Evolutionary conservation across 2,797 vertebrate species (phyloP), one percentile per base, ranked within the genome.

Genomic region (Salmo trutta): DNA sequence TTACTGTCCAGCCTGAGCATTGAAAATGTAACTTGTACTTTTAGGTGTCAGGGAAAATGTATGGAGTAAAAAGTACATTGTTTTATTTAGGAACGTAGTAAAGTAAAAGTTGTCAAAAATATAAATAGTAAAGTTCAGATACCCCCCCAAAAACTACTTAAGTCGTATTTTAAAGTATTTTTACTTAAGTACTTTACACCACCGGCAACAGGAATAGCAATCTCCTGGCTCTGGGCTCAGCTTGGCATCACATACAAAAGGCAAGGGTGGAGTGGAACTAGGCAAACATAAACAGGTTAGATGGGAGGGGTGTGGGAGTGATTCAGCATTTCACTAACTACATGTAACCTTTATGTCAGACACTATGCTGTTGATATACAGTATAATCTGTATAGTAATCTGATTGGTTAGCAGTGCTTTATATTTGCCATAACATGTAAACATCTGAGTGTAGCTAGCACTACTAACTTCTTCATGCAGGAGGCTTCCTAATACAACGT

Each of bases 401-500:
- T 79, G 76, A 82, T 77, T 88, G 82, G 83, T 91, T 86, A 92
- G 90, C 91, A 91, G 93, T 93, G 91, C 92, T 91, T 92, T 89
- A 86, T 87, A 91, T 91, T 90, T 91, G 91, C 91, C 90, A 90
- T 90, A 81, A 54, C 76, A 95, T n/a, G n/a, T n/a, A n/a, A n/a
- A n/a, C n/a, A 95, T 95, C 84, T 87, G 81, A 84, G 53, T 19
- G n/a, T 62, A 62, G 83, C 83, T 89, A 90, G 84, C 74, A 90
- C 87, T 90, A 88, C 87, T 86, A 86, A 93, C 89, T 93, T 93
- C 94, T 92, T 94, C 87, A 90, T 93, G 92, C 92, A 92, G 88
- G 90, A 91, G 88, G 89, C 86, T 84, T 90, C 90, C 78, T 82
- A 88, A 84, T 87, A 91, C 90, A 91, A 90, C 89, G 85, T 82